Evolutionary conservation across 2,113 vertebrate genomes (phyloP), one percentile per base, ranked within the genome.

Genomic region (Nestor notabilis): DNA sequence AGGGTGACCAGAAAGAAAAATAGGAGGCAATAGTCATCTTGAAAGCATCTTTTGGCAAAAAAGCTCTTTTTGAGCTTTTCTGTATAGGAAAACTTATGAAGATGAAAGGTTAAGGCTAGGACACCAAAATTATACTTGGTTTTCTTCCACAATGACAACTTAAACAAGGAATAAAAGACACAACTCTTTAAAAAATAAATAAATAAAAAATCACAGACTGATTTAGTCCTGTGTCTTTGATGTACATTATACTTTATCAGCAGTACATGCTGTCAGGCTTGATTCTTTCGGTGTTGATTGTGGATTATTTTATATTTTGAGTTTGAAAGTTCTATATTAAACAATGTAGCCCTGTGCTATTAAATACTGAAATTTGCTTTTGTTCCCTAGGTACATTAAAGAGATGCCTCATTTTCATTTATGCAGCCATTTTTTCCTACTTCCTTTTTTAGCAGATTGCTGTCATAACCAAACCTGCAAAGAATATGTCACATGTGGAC

Each of bases 231-330:
- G 4, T 29, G 17, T 63, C n/a, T 63, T 66, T 83, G 13, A 47
- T 83, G 64, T n/a, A 17, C 41, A 44, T 53, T 41, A n/a, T 11
- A 29, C 13, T 72, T 79, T 49, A 69, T 60, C 68, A 71, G 13
- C 47, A 28, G 8, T 58, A 53, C 5, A 4, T 58, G 46, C 14
- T 41, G 4, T 39, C 31, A 28, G 17, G 4, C 21, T 92, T 75
- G 43, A 58, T 39, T 74, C 17, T 60, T 82, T 74, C 27, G 58
- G 9, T 0, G 0, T 29, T 71, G 37, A 37, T n/a, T 63, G 20
- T 7, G 21, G 69, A 78, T 66, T 63, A 53, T 70, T 81, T 69
- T 61, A 16, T 82, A 66, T 43, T 61, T 80, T 69, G 43, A 43
- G 12, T 74, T 88, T 56, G 9, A 43, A 87, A 68, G 27, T 43